Percentiles rank a stretch among this genome's conserved stretches.
Evolutionary conservation across 2,888 invertebrate species (phyloP).

Genomic region (Helobdella robusta): DNA sequence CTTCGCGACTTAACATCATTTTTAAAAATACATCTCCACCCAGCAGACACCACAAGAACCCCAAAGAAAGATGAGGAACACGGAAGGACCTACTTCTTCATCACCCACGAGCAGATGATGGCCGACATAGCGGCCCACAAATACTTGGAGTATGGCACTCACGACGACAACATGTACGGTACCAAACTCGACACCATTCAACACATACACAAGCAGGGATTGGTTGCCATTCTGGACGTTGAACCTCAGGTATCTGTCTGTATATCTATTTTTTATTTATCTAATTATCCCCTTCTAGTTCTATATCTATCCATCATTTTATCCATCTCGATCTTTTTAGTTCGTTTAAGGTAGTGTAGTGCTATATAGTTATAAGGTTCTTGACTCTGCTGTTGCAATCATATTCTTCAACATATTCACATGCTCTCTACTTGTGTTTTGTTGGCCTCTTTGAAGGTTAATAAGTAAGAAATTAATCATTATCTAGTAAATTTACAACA

Average conservation of each 20-base stretch:
- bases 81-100: slow-evolving; percentile 95
- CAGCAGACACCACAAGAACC: slow-evolving; percentile 94
- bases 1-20: background rate
- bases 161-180: slow-evolving; percentile 83
- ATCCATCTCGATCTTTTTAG: too few relatives aligned
- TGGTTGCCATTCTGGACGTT: slow-evolving; percentile 95
- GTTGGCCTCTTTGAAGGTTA: too few relatives aligned
- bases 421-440: too few relatives aligned
- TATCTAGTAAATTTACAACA: too few relatives aligned
- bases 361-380: too few relatives aligned
- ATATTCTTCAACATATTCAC: too few relatives aligned
- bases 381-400: too few relatives aligned
- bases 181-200: slow-evolving; percentile 96
- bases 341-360: too few relatives aligned
- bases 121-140: slow-evolving; percentile 96
- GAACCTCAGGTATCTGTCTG: slow-evolving; percentile 63
- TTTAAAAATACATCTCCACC: slow-evolving; percentile 35
- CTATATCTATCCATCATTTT: too few relatives aligned
- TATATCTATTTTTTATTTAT: background rate
- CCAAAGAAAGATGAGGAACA: slow-evolving; percentile 92
- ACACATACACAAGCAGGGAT: slow-evolving; percentile 87
- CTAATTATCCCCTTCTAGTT: too few relatives aligned
- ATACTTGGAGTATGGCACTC: slow-evolving; percentile 86
- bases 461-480: too few relatives aligned
- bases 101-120: slow-evolving; percentile 98